Conservation (phyloP, 1,140 invertebrate species). For the Delia radicum region DNA sequence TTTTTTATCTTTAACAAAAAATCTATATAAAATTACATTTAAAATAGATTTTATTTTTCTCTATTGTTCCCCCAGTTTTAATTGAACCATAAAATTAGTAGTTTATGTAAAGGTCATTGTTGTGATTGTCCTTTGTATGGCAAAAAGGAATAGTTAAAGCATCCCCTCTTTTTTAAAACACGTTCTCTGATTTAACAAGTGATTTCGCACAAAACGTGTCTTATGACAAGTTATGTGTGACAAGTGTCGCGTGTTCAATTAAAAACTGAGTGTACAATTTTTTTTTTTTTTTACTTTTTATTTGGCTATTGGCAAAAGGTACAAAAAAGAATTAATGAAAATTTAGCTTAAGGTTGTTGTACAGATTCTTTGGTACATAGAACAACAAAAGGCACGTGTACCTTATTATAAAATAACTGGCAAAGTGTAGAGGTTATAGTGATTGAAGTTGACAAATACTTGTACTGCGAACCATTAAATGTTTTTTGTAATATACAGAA, state of each 20-base stretch:
- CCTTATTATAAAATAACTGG: background rate
- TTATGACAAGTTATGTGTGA: background rate
- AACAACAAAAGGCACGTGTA: background rate
- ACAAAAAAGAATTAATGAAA: background rate
- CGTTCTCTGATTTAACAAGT: background rate
- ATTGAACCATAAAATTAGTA: background rate
- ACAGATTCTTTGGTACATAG: background rate
- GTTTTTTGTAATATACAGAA: too few species aligned
- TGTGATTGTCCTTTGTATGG: background rate
- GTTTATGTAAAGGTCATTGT: background rate
- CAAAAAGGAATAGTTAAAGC: background rate
- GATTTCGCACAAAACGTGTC: background rate
- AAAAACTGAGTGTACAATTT: background rate
- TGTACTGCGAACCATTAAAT: too few species aligned
- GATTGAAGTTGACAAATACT: background rate
- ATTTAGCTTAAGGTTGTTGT: background rate
- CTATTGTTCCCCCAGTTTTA: background rate
- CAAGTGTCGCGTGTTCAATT: constrained; percentile 3
- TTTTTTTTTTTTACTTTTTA: background rate
- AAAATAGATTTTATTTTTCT: background rate
- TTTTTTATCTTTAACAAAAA: background rate
- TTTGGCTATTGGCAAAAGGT: background rate
- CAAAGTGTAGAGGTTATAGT: background rate
- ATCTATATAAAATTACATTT: background rate
- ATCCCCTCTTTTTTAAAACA: background rate